Percentiles rank a stretch among this genome's conserved stretches.
phyloP scores from a whole-genome alignment of 2,797 vertebrate genomes.

The Danio tinwini region DNA sequence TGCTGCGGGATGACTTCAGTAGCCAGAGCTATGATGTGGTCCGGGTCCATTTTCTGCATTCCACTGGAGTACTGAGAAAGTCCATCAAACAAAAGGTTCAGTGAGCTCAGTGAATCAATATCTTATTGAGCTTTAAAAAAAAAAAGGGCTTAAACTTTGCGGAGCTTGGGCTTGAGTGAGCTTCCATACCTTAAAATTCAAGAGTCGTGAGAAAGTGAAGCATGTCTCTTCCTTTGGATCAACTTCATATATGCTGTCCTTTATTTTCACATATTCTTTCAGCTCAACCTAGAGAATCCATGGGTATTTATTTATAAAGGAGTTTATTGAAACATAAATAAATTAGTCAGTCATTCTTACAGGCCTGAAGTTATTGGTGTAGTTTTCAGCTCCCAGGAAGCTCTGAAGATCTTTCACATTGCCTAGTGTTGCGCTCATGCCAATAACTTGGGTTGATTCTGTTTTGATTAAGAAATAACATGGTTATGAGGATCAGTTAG shows the following conservation, averaged over 20 bases:
- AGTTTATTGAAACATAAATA: not conserved
- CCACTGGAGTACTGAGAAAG: constrained; percentile 85
- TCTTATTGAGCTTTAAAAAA: not conserved
- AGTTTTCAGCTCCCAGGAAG: constrained; percentile 92
- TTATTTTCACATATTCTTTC: constrained; percentile 91
- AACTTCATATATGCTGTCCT: constrained; percentile 87
- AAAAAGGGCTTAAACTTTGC: not conserved
- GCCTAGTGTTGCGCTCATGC: constrained; percentile 95
- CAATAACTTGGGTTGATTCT: constrained; percentile 91
- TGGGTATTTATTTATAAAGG: not conserved
- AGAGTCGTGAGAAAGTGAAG: constrained; percentile 84
- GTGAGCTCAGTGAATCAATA: not conserved
- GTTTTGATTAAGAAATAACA: constrained; percentile 26
- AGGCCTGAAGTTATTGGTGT: constrained; percentile 88
- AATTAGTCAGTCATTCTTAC: constrained; percentile 73
- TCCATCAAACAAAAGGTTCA: constrained; percentile 5
- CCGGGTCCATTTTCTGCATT: constrained; percentile 90
- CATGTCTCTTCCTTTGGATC: constrained; percentile 82
- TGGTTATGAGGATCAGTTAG: not conserved
- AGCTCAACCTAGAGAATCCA: constrained; percentile 83
- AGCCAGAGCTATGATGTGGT: constrained; percentile 91
- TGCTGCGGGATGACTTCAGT: constrained; percentile 92
- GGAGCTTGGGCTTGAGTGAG: not conserved
- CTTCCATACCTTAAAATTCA: constrained; percentile 84
- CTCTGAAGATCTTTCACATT: constrained; percentile 90